phyloP scores from a whole-genome alignment of 2,113 vertebrate species.

The Trochalopteron elliotii region DNA sequence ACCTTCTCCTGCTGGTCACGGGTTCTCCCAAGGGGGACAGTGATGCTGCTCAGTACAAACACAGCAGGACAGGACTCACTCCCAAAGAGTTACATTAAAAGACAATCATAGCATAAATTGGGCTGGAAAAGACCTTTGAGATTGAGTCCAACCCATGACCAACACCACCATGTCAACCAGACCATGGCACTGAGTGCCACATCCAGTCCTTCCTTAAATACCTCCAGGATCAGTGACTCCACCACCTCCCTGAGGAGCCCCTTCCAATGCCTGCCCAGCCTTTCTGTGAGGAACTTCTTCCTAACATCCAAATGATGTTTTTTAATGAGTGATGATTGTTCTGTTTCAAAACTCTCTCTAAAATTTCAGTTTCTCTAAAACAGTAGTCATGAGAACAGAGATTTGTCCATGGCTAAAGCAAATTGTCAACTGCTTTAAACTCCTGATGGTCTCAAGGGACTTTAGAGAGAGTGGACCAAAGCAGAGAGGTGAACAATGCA shows the following conservation, averaged over 20 bases:
- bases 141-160: not conserved
- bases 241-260: not conserved
- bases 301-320: not conserved
- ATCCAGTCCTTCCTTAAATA: not conserved
- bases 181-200: not conserved
- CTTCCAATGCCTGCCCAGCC: not conserved
- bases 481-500: not conserved
- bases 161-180: not conserved
- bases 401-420: not conserved
- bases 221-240: not conserved
- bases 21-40: accelerated
- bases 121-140: not conserved
- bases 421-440: not conserved
- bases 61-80: not conserved
- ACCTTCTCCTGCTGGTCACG: not conserved
- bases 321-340: accelerated
- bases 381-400: not conserved
- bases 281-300: not conserved
- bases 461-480: not conserved
- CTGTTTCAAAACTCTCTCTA: not conserved
- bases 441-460: not conserved
- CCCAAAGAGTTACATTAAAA: not conserved
- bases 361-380: not conserved
- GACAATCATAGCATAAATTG: not conserved
- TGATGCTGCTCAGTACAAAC: not conserved